phyloP scores from a whole-genome alignment of 2,113 vertebrate genomes.

The Chlamydotis undulata region DNA sequence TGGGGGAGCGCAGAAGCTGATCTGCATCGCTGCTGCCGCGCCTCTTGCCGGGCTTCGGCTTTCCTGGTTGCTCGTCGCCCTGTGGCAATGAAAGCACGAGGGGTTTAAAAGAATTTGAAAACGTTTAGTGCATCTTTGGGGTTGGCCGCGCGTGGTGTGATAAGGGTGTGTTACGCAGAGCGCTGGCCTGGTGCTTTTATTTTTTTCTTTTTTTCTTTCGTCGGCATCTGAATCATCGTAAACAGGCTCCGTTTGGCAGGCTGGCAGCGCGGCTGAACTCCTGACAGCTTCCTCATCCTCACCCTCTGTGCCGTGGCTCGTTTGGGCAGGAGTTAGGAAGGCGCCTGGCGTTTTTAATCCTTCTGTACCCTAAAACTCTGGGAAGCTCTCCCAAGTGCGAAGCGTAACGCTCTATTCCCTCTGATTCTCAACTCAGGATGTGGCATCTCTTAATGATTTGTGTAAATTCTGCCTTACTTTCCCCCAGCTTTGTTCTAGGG shows the following conservation, averaged over 20 bases:
- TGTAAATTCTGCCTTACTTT: not conserved
- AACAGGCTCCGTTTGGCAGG: not conserved
- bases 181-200: not conserved
- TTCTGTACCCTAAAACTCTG: not conserved
- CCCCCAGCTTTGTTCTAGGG: not conserved
- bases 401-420: not conserved
- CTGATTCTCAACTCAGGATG: not conserved
- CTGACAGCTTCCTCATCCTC: not conserved
- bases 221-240: not conserved
- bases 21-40: fast-evolving
- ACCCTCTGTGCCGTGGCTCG: not conserved
- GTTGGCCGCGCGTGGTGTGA: not conserved
- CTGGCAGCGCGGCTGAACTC: not conserved
- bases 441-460: not conserved
- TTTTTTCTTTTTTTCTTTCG: not conserved
- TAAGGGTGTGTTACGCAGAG: not conserved
- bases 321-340: not conserved
- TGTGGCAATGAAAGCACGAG: not conserved
- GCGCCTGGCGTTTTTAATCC: not conserved
- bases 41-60: not conserved
- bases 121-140: not conserved
- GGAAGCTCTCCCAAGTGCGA: not conserved
- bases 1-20: not conserved
- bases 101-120: not conserved
- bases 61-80: not conserved